phyloP scores from a whole-genome alignment of 2,888 invertebrate genomes.

The Cosmorhoe ocellata region DNA sequence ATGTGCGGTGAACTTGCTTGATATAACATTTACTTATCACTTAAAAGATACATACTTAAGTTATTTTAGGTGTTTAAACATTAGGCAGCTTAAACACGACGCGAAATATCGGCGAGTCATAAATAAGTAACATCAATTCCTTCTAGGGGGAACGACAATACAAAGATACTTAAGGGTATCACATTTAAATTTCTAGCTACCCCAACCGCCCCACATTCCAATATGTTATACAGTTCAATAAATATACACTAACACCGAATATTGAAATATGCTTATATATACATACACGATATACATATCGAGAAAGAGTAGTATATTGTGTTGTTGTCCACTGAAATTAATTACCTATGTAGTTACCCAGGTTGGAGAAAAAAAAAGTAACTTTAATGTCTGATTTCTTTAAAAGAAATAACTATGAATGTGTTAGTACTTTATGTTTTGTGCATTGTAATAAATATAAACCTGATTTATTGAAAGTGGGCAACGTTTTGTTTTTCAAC shows the following conservation, averaged over 20 bases:
- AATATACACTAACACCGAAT: constrained; percentile 48
- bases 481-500: constrained; percentile 6
- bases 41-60: constrained; percentile 42
- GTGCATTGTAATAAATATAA: no score
- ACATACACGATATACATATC: constrained; percentile 41
- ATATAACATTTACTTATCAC: constrained; percentile 54
- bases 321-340: constrained; percentile 3
- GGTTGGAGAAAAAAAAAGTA: neutral
- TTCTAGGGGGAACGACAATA: constrained; percentile 50
- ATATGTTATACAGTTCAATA: constrained; percentile 40
- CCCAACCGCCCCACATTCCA: constrained; percentile 40
- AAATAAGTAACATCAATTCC: constrained; percentile 37
- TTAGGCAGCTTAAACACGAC: constrained; percentile 20
- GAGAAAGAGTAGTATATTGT: neutral
- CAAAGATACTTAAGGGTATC: constrained; percentile 60
- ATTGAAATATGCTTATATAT: constrained; percentile 40
- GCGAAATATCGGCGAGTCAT: constrained; percentile 16
- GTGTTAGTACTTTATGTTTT: no score
- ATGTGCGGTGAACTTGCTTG: constrained; percentile 54
- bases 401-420: neutral
- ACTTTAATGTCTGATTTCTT: neutral
- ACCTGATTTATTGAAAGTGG: constrained; percentile 3
- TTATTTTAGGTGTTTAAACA: constrained; percentile 34
- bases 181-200: constrained; percentile 55
- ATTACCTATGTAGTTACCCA: neutral